A percentile compares a stretch with the other conserved stretches of the same genome.
These are phyloP conservation scores for Rhorus exstirpatorius DNA, from an alignment of 2,888 invertebrate genomes.

Conservation along the genomic window DNA sequence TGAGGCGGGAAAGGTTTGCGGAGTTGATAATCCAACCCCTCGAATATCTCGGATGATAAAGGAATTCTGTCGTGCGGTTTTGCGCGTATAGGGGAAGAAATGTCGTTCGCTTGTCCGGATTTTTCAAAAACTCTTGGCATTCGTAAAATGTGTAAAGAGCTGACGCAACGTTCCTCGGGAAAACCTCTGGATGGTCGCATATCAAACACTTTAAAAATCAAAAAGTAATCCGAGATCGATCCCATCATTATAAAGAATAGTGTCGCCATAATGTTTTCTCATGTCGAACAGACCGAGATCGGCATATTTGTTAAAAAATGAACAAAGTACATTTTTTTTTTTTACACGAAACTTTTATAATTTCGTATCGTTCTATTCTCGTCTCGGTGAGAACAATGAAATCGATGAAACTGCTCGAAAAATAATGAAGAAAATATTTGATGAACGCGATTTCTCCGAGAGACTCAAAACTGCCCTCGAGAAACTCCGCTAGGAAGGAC, in stretches of 20 bases:
- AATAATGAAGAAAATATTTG: constrained; percentile 12
- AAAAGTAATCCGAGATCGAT: too few relatives aligned
- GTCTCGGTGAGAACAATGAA: not conserved
- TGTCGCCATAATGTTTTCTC: too few relatives aligned
- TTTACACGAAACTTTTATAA: too few relatives aligned
- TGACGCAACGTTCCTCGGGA: not conserved
- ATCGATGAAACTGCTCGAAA: not conserved
- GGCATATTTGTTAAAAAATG: too few relatives aligned
- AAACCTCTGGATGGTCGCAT: not conserved
- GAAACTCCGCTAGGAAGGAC: not conserved
- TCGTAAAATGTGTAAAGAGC: not conserved
- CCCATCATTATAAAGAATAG: too few relatives aligned
- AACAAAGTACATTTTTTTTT: too few relatives aligned
- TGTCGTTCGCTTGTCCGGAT: constrained; percentile 9
- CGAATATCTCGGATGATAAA: constrained; percentile 31
- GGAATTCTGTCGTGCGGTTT: constrained; percentile 66
- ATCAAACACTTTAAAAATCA: too few relatives aligned
- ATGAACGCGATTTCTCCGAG: not conserved
- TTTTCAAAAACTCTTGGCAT: constrained; percentile 42
- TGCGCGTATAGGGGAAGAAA: not conserved
- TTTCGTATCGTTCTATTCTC: too few relatives aligned
- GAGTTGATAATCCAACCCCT: constrained; percentile 31
- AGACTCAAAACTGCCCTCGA: constrained; percentile 18
- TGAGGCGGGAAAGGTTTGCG: constrained; percentile 62
- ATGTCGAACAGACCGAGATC: too few relatives aligned